Base-by-base conservation (phyloP, 1,140 invertebrate genomes). In the Apis laboriosa region DNA sequence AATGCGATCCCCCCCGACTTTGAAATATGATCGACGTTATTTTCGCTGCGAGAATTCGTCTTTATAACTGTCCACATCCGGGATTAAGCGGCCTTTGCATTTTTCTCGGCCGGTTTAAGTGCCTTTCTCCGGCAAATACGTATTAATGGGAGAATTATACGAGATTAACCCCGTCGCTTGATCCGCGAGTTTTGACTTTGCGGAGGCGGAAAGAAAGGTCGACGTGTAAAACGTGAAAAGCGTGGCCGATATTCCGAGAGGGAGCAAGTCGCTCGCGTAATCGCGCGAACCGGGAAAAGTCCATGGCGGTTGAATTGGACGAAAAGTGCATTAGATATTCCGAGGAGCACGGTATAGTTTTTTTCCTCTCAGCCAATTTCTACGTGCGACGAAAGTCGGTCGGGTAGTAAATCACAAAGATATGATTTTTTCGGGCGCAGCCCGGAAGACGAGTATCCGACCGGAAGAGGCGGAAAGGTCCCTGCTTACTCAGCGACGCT, bases 361-460 rank as follows among this genome's bases (percentile, higher is more conserved):
- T 84, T 86, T 88, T 21, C 19, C 5, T 17, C 4, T n/a, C 17
- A 15, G n/a, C 34, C 74, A 61, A 87, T 83, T 80, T 60, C 70
- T 28, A 64, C 77, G 56, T 56, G 67, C 56, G 77, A 79, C 19
- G 84, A 89, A 88, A 89, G 79, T 89, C 77, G 84, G 81, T 80
- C 85, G 73, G 78, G 82, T 73, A 83, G 80, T 89, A 87, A 84
- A 89, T 89, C 87, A 89, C 83, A 83, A 79, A 89, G 87, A 89
- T 89, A 89, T 89, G 85, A 89, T 89, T 87, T 89, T 88, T 88
- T 89, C 80, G 34, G 60, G 24, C 56, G 21, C 61, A 58, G 71
- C 8, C 56, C 55, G 87, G 88, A 88, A 84, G 87, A 88, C 84
- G 87, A 89, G 84, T 85, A 84, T 86, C 88, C 88, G 85, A 85